These are phyloP conservation scores for Arctopsyche grandis DNA, from an alignment of 1,140 invertebrate genomes.

Conservation along the genomic window DNA sequence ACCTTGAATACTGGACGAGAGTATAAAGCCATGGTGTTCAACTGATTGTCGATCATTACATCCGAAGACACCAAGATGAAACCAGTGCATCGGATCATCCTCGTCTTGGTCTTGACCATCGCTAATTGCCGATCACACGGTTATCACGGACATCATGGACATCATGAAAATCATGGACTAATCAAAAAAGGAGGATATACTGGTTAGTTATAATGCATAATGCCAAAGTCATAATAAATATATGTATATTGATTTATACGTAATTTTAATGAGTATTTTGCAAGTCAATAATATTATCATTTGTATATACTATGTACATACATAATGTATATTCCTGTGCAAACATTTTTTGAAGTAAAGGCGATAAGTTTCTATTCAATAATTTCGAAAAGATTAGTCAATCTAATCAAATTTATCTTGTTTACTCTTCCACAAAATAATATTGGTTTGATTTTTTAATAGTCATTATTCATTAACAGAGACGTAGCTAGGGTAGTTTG, in stretches of 20 bases:
- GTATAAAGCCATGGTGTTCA: constrained; percentile 16
- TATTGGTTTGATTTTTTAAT: no score
- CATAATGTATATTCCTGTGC: neutral
- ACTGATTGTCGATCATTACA: constrained; percentile 10
- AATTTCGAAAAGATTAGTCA: neutral
- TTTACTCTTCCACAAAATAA: no score
- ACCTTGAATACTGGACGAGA: constrained; percentile 22
- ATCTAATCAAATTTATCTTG: no score
- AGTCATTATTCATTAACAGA: no score
- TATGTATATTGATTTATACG: no score
- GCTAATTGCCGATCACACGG: neutral
- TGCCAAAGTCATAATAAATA: no score
- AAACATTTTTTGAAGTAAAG: neutral
- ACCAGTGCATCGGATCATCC: neutral
- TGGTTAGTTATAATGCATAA: no score
- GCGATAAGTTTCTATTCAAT: neutral
- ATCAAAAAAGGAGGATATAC: no score
- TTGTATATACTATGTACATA: neutral
- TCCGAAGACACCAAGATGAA: constrained; percentile 6
- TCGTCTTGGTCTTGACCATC: neutral
- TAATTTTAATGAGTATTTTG: no score
- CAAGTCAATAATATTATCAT: no score
- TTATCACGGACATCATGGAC: neutral
- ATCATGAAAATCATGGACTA: neutral
- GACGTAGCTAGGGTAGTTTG: no score